Percentiles rank a stretch among this genome's conserved stretches.
Evolutionary conservation across 2,113 vertebrate species (phyloP).

Genomic region (Myiopsitta monachus): DNA sequence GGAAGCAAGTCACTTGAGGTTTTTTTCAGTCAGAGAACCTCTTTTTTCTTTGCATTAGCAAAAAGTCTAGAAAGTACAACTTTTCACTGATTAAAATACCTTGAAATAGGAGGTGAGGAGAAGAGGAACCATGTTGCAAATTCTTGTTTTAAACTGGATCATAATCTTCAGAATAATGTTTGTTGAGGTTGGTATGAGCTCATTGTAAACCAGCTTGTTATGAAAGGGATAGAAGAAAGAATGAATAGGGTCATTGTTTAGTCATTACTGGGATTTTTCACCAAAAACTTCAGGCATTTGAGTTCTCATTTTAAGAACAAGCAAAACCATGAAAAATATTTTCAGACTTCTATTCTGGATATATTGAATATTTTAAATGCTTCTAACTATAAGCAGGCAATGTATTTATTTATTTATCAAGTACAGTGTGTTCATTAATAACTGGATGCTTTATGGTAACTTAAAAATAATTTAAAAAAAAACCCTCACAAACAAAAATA

Average conservation of each 20-base stretch:
- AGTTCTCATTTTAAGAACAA: neutral
- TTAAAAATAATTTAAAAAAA: neutral
- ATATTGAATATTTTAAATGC: neutral
- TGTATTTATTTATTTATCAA: neutral
- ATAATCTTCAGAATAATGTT: neutral
- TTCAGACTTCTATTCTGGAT: neutral
- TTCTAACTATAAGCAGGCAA: neutral
- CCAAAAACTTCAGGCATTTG: neutral
- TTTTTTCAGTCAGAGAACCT: slow-evolving; percentile 52
- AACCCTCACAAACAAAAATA: neutral
- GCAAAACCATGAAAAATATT: neutral
- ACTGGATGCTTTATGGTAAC: neutral
- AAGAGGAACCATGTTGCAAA: neutral
- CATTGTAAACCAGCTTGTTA: neutral
- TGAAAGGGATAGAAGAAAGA: neutral
- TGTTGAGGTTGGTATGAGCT: neutral
- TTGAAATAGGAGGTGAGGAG: slow-evolving; percentile 16
- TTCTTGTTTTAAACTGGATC: neutral
- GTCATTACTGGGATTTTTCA: neutral
- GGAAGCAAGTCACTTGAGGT: slow-evolving; percentile 68
- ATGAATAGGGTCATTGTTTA: neutral
- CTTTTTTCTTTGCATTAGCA: slow-evolving; percentile 57
- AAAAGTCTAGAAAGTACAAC: slow-evolving; percentile 53
- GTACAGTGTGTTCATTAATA: neutral
- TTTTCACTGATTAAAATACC: slow-evolving; percentile 59